Percentiles rank a stretch among this genome's conserved stretches.
These are phyloP conservation scores for Crossocerus cetratus DNA, from an alignment of 2,888 invertebrate species.

Conservation along the genomic window DNA sequence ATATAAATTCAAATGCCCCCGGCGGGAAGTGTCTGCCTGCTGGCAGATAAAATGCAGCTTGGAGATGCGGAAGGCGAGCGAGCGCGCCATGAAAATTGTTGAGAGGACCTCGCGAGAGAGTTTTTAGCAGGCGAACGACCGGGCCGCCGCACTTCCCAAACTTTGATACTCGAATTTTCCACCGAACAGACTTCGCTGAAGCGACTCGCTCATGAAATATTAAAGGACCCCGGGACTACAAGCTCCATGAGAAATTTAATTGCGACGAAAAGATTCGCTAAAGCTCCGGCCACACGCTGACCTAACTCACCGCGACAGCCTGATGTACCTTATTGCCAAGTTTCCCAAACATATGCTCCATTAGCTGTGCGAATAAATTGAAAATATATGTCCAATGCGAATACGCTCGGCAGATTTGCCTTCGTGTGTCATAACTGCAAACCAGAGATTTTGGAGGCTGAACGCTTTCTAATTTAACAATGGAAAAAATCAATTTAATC, in stretches of 20 bases:
- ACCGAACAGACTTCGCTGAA: conserved; percentile 26
- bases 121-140: conserved; percentile 49
- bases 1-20: conserved; percentile 52
- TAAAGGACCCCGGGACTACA: conserved; percentile 23
- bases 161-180: conserved; percentile 39
- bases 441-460: too few relatives aligned
- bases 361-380: too few relatives aligned
- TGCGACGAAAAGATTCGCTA: conserved; percentile 9
- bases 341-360: too few relatives aligned
- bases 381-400: too few relatives aligned
- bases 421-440: too few relatives aligned
- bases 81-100: conserved; percentile 51
- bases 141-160: conserved; percentile 30
- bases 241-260: conserved; percentile 31
- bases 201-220: conserved; percentile 33
- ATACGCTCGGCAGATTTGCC: too few relatives aligned
- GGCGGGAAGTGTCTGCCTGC: too few relatives aligned
- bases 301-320: too few relatives aligned
- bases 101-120: conserved; percentile 24
- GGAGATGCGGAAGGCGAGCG: background rate
- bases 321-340: too few relatives aligned
- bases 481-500: too few relatives aligned
- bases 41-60: too few relatives aligned
- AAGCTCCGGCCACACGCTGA: background rate
- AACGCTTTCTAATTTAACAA: too few relatives aligned